Base-by-base conservation (phyloP, 1,140 invertebrate species). In the Trichomalopsis sarcophagae region DNA sequence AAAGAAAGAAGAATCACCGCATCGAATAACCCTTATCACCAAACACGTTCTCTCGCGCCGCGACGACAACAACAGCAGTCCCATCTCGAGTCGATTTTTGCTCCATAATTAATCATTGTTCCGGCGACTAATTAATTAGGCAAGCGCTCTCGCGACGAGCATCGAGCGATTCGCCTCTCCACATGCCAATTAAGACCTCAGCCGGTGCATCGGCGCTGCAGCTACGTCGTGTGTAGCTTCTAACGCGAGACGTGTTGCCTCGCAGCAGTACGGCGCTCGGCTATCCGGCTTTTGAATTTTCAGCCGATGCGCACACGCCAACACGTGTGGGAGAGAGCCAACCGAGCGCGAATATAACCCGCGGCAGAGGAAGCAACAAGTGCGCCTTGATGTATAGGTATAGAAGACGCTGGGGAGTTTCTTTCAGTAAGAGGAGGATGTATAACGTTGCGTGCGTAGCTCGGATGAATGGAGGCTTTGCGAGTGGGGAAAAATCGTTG, bases 81-180 rank as follows among this genome's bases (percentile, higher is more conserved):
- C n/a, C n/a, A 68, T n/a, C 27, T 27, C 66, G 47, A 50, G 47
- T 50, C 55, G 69, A 77, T 83, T 88, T 89, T 88, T 90, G 87
- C 80, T 74, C 78, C 78, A 87, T 89, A 90, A 90, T 91, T 90
- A 91, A 91, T 91, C 89, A 90, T 90, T 91, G 89, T 89, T 88
- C 88, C 86, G 81, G 68, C 87, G 85, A 87, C 88, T 91, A 90
- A 93, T 93, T 93, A 93, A 92, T 92, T 92, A 92, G 90, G 90
- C 91, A 89, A 89, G 87, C 44, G 14, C 76, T 44, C 9, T 7
- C 1, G 47, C 89, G 91, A 90, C 90, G 87, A 86, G 84, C 88
- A 87, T 90, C 87, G 85, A 88, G 27, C 27, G 87, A 90, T 89
- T 87, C 89, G 66, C 40, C 27, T 14, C 68, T n/a, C 10, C 30